A percentile compares a stretch with the other conserved stretches of the same genome.
phyloP scores from a whole-genome alignment of 2,797 vertebrate genomes.

The Periophthalmus magnuspinnatus region DNA sequence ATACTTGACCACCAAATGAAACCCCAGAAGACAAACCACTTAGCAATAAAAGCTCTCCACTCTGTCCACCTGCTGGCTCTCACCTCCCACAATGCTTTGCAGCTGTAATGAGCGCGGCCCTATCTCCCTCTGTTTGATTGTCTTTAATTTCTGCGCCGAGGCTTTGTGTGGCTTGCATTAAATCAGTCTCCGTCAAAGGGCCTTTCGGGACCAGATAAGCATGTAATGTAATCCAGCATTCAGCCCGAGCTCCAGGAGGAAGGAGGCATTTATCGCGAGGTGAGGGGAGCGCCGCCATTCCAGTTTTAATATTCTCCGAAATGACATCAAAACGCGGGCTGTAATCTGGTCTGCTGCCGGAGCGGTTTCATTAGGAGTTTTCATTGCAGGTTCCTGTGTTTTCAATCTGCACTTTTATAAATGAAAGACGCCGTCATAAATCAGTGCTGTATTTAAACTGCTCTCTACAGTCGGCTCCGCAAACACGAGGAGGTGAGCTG shows the following conservation, averaged over 20 bases:
- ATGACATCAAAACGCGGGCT: slow-evolving; percentile 28
- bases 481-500: background rate
- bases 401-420: slow-evolving; percentile 18
- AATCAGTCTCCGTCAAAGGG: slow-evolving; percentile 39
- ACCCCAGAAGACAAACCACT: background rate
- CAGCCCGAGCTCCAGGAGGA: slow-evolving; percentile 28
- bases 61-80: slow-evolving; percentile 11
- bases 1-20: background rate
- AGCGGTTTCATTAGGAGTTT: slow-evolving; percentile 26
- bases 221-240: slow-evolving; percentile 48
- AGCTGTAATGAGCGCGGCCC: slow-evolving; percentile 31
- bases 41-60: slow-evolving; percentile 9
- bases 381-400: slow-evolving; percentile 14
- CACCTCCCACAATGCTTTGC: slow-evolving; percentile 21
- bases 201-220: slow-evolving; percentile 41
- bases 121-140: slow-evolving; percentile 47
- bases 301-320: slow-evolving; percentile 33
- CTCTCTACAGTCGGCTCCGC: background rate
- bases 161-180: slow-evolving; percentile 48
- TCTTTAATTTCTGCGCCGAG: slow-evolving; percentile 46
- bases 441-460: slow-evolving; percentile 12
- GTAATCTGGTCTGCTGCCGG: slow-evolving; percentile 25
- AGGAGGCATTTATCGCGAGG: slow-evolving; percentile 46
- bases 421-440: slow-evolving; percentile 8
- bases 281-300: slow-evolving; percentile 27